Conservation (phyloP, 2,888 invertebrate species). For the Chrysolina haemoptera region DNA sequence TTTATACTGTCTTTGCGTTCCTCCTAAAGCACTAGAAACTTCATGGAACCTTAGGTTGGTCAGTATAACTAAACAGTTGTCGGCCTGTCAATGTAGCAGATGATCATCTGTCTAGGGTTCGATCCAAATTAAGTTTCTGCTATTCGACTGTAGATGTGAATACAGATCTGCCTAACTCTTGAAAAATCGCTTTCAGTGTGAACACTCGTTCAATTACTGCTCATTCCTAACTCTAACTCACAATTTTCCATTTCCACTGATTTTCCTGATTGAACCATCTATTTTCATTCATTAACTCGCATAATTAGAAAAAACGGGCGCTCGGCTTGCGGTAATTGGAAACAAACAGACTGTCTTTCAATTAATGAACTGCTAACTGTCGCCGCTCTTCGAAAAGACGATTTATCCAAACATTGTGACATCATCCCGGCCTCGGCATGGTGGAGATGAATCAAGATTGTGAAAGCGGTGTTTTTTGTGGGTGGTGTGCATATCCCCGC, state of each 20-base stretch:
- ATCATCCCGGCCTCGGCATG: constrained; percentile 11
- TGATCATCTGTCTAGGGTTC: too few relatives aligned
- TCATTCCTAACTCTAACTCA: background rate
- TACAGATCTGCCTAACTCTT: too few relatives aligned
- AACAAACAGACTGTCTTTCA: constrained; percentile 43
- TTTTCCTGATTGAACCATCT: background rate
- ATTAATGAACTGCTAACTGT: constrained; percentile 43
- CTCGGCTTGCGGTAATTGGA: constrained; percentile 36
- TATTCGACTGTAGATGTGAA: too few relatives aligned
- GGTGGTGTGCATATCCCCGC: constrained; percentile 24
- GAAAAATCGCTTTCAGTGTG: too few relatives aligned
- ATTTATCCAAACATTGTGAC: constrained; percentile 41
- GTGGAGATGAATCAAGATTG: constrained; percentile 19
- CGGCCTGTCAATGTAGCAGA: too few relatives aligned
- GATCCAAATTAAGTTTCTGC: too few relatives aligned
- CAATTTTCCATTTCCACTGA: background rate
- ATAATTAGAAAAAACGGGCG: constrained; percentile 32
- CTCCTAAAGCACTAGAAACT: too few relatives aligned
- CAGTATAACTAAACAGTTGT: too few relatives aligned
- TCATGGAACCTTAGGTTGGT: too few relatives aligned
- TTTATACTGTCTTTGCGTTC: too few relatives aligned
- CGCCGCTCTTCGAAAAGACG: constrained; percentile 36
- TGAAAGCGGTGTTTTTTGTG: constrained; percentile 19
- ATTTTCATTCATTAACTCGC: constrained; percentile 29
- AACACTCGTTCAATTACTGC: background rate